Evolutionary conservation across 2,888 invertebrate genomes (phyloP), one percentile per base, ranked within the genome.

Genomic region (Aspidiotus rigidus): DNA sequence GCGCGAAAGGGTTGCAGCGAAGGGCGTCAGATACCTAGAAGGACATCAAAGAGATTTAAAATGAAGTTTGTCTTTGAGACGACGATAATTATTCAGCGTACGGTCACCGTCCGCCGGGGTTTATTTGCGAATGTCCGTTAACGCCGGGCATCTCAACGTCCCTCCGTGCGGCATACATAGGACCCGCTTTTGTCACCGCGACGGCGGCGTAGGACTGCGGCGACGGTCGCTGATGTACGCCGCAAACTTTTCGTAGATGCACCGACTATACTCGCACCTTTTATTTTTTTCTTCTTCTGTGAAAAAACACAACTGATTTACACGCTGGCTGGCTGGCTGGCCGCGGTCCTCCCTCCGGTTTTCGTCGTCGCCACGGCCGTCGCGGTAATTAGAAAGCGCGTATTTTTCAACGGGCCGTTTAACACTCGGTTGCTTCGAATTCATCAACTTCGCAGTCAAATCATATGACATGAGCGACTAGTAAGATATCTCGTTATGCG

Each of bases 51-150:
- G 67, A 67, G 67, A 67, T 67, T 67, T 67, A 67, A 67, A 67
- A 67, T 67, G 67, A 67, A 67, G 67, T 67, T 67, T 67, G 67
- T 67, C 67, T 67, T 67, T 67, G 67, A 67, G 67, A 67, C 67
- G 67, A 67, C 67, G 67, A 67, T 67, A 67, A 67, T 67, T 67
- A 67, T 67, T 67, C 67, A 57, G 67, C 67, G 67, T 67, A 67
- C 57, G 67, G 67, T 67, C 67, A 67, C 67, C 28, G 28, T 28
- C 67, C 67, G 67, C 60, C 67, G 59, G 59, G 60, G 59, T 67
- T 67, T 67, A 67, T 67, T 67, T 67, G 67, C 67, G 67, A 67
- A 67, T 67, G 67, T 67, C 67, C 67, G 67, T 67, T 67, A 60
- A 67, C 67, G 67, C 57, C 67, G 60, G 13, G 16, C 28, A 55